Base-by-base conservation (phyloP, 2,113 vertebrate species). In the Canis aureus region DNA sequence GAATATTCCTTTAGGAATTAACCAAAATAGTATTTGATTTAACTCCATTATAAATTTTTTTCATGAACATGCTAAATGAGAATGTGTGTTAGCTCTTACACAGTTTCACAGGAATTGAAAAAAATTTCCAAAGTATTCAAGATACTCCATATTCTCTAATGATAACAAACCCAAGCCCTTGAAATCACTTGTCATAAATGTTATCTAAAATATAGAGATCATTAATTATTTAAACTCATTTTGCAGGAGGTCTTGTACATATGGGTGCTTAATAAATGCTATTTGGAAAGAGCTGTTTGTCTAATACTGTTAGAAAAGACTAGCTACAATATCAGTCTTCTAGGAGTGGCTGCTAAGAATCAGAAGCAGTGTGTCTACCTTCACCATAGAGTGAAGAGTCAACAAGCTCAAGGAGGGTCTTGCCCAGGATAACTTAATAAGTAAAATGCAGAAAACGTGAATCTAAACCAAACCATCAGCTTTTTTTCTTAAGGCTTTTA, bases 261-360 rank as follows among this genome's bases (percentile, higher is more conserved):
- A 35, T 29, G 17, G 32, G 38, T 96, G 67, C 78, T 96, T 97
- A 88, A 74, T 91, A 97, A 80, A 53, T 97, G 62, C 19, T 89
- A 29, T 60, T 89, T 91, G 73, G 32, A 90, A 91, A 92, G 27
- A 94, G 2, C 73, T 80, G 8, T 76, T 90, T 87, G 32, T 80
- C 29, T 83, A 49, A 67, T 25, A 85, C 35, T 57, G 55, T 83
- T 60, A 89, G 78, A 95, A 79, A 91, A 95, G 38, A 96, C 5
- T 51, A 78, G 67, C 38, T 73, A 51, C 16, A 87, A 8, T 87
- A 79, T 93, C 85, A 73, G 12, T 94, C n/a, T 82, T 79, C 16
- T 85, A 81, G 67, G 53, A 83, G 25, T 84, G 32, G 4, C 64
- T 88, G 85, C 67, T 94, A 64, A 59, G 79, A 62, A 59, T 38